Evolutionary conservation across 2,888 invertebrate species (phyloP).

Genomic region (Chrysotoxum bicinctum): DNA sequence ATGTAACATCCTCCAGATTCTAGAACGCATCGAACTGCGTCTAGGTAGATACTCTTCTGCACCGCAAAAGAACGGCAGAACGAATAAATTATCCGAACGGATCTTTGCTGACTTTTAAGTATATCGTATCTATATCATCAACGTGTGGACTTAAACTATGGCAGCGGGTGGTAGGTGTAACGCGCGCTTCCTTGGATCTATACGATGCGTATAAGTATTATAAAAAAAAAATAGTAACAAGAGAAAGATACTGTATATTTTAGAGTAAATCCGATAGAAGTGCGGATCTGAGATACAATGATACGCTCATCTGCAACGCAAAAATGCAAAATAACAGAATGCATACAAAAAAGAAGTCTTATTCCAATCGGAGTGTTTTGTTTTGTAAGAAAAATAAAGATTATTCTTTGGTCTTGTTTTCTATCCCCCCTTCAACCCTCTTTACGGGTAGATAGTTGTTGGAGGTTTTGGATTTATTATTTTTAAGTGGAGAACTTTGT

Average conservation of each 20-base stretch:
- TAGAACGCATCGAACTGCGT: conserved; percentile 45
- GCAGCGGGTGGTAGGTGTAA: conserved; percentile 32
- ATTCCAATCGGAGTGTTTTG: conserved; percentile 40
- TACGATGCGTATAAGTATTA: conserved; percentile 49
- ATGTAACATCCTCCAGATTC: conserved; percentile 43
- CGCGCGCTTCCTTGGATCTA: conserved; percentile 52
- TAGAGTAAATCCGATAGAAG: conserved; percentile 21
- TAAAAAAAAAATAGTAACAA: background rate
- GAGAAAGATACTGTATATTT: conserved; percentile 18
- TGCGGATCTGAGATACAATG: conserved; percentile 40
- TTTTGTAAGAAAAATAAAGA: background rate
- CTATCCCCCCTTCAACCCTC: background rate
- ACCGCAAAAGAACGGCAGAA: conserved; percentile 21
- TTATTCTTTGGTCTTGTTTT: background rate
- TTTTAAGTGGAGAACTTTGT: conserved; percentile 54
- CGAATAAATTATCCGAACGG: conserved; percentile 63
- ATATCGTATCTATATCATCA: conserved; percentile 2
- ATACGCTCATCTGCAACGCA: conserved; percentile 47
- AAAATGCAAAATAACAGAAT: background rate
- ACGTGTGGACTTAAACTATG: conserved; percentile 5
- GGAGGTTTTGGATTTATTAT: conserved; percentile 39
- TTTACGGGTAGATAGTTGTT: background rate
- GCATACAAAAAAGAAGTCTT: conserved; percentile 21
- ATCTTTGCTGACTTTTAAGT: conserved; percentile 41
- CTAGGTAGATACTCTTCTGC: background rate